Base-by-base conservation (phyloP, 2,113 vertebrate species). In the Panurus biarmicus region DNA sequence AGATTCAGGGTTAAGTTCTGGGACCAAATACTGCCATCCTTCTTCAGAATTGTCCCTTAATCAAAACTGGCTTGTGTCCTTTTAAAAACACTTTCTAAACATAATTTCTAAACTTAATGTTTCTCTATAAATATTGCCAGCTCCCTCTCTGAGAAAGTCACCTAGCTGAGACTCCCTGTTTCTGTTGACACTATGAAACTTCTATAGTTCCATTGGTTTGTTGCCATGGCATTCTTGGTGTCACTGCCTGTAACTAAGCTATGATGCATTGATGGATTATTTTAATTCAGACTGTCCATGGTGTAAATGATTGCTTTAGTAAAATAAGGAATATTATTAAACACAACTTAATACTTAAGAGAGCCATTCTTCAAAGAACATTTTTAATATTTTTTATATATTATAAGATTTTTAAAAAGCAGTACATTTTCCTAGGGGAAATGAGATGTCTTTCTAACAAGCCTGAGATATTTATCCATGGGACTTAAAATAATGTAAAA, bases 221-320 rank as follows among this genome's bases (percentile, higher is more conserved):
- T 97, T 94, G 84, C 69, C 87, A 74, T 93, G 71, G 56, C 31
- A 57, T 75, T 93, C 71, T 93, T 66, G 25, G 3, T 89, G 45
- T 85, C 72, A 74, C 84, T 94, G 86, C 75, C 74, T 78, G 84
- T 57, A 94, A 89, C 75, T 83, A 71, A 93, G 79, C 69, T 78
- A 67, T 82, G 72, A 91, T 89, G 85, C 42, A 61, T 69, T 95
- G 91, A 91, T 93, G 87, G 91, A 94, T 93, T 96, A 96, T 95
- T 96, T 96, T 96, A 96, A 85, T 91, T 96, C 66, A 93, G 79
- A 85, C 51, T 89, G 60, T 92, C 94, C 84, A 47, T 87, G 44
- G 38, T 86, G 36, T 93, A 96, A 97, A 67, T 72, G 18, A 94
- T 97, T 73, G 9, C 69, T 95, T 91, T 78, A 66, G 64, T 87